Percentiles rank a stretch among this genome's conserved stretches.
Conservation (phyloP, 2,113 vertebrate genomes). For the Delphinapterus leucas region DNA sequence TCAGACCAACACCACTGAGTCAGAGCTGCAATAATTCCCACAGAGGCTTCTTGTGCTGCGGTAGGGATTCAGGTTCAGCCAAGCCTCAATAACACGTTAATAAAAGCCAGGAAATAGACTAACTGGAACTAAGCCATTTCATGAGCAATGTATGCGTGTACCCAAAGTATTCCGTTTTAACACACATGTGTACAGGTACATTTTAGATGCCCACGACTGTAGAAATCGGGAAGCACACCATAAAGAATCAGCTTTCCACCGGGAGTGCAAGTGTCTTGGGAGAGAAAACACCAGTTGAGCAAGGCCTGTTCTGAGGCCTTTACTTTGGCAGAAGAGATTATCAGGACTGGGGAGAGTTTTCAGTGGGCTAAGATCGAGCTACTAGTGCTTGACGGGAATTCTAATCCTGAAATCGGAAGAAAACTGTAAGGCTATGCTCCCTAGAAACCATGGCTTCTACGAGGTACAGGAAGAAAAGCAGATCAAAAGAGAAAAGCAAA, state of each 20-base stretch:
- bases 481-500: slow-evolving; percentile 1
- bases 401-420: slow-evolving; percentile 21
- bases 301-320: not conserved
- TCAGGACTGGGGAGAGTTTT: not conserved
- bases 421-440: not conserved
- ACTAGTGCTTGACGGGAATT: not conserved
- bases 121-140: not conserved
- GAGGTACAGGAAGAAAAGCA: not conserved
- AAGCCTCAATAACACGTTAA: not conserved
- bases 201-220: not conserved
- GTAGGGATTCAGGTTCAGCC: not conserved
- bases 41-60: not conserved
- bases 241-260: not conserved
- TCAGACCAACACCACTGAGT: not conserved
- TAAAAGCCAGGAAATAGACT: not conserved
- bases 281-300: not conserved
- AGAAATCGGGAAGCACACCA: not conserved
- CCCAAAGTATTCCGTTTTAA: not conserved
- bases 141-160: not conserved
- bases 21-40: not conserved
- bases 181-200: not conserved
- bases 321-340: not conserved
- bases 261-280: not conserved
- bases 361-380: not conserved
- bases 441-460: not conserved